A percentile compares a stretch with the other conserved stretches of the same genome.
Evolutionary conservation across 2,797 vertebrate genomes (phyloP).

Genomic region (Onychomys leucogaster): DNA sequence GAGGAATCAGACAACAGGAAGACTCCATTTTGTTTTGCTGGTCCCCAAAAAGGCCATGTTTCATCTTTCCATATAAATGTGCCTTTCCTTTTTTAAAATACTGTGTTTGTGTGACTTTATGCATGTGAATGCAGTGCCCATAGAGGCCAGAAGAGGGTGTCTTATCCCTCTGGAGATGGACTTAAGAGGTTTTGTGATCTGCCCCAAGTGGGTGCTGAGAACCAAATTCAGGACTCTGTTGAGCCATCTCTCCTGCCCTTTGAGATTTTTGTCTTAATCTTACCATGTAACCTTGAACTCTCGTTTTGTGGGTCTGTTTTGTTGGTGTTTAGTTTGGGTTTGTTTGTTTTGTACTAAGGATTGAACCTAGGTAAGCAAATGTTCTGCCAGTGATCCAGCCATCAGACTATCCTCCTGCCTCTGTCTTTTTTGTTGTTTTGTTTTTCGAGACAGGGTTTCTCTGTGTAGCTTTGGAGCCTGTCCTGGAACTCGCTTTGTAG

Average conservation of each 20-base stretch:
- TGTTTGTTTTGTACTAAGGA: not conserved
- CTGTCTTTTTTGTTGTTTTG: too few species aligned
- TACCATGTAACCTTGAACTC: not conserved
- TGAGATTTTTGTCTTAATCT: not conserved
- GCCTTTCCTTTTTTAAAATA: not conserved
- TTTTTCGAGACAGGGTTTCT: too few species aligned
- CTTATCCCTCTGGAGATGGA: not conserved
- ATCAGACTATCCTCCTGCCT: not conserved
- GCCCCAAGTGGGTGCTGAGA: not conserved
- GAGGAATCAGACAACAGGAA: not conserved
- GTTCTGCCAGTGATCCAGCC: not conserved
- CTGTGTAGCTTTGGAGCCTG: too few species aligned
- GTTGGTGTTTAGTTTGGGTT: not conserved
- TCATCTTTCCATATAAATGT: not conserved
- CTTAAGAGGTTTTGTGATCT: not conserved
- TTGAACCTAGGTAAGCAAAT: not conserved
- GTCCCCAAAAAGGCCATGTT: not conserved
- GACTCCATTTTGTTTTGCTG: not conserved
- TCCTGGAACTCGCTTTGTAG: too few species aligned
- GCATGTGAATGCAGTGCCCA: not conserved
- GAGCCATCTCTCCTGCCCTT: not conserved
- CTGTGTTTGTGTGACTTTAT: not conserved
- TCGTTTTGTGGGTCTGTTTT: not conserved
- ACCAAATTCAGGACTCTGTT: not conserved
- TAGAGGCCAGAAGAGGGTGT: not conserved